Conservation (phyloP, 2,797 vertebrate genomes). For the Neosilurus mollespiculum region DNA sequence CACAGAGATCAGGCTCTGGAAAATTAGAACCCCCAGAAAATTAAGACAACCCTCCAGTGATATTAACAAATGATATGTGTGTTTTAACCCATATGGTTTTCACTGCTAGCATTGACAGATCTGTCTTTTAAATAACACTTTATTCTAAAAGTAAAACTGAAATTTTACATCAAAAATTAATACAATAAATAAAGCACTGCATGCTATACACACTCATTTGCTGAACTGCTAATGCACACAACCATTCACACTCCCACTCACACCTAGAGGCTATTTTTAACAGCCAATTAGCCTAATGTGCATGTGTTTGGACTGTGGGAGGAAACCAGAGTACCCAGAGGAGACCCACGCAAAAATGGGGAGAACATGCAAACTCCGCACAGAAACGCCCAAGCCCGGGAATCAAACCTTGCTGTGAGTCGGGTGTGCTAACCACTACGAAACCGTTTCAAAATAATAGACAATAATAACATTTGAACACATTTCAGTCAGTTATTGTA, state of each 20-base stretch:
- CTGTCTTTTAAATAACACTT: not conserved
- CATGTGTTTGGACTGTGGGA: no score
- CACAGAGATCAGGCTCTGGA: constrained; percentile 54
- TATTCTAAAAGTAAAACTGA: not conserved
- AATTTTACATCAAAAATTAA: constrained; percentile 1
- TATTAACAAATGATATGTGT: constrained; percentile 46
- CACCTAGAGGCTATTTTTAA: no score
- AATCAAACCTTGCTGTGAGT: no score
- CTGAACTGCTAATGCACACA: no score
- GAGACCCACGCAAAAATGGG: no score
- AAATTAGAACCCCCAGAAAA: constrained; percentile 63
- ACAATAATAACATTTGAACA: not conserved
- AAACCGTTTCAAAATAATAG: not conserved
- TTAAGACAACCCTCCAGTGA: constrained; percentile 40
- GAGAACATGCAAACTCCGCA: no score
- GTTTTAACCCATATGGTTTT: constrained; percentile 43
- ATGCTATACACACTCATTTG: not conserved
- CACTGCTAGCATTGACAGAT: not conserved
- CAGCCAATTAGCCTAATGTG: no score
- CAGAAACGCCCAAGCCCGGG: no score
- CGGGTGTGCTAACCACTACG: no score
- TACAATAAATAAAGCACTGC: not conserved
- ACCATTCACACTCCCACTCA: no score
- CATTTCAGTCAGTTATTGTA: not conserved
- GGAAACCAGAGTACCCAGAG: no score